Conservation (phyloP, 1,140 invertebrate species). For the Odontomachus brunneus region DNA sequence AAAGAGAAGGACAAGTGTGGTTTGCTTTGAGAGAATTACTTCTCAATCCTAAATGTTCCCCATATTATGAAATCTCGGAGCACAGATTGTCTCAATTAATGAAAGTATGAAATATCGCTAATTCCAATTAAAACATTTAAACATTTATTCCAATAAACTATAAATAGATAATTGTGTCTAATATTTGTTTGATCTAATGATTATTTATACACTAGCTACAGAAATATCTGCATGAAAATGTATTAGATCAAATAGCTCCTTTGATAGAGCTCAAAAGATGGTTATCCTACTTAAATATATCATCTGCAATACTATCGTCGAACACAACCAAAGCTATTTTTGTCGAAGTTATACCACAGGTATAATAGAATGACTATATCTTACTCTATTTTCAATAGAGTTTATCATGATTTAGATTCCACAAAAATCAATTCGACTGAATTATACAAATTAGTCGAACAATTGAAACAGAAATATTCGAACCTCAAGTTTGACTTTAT, state of each 20-base stretch:
- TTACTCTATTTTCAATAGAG: too few species aligned
- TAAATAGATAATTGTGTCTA: too few species aligned
- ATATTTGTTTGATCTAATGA: too few species aligned
- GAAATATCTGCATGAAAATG: constrained; percentile 87
- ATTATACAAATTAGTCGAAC: too few species aligned
- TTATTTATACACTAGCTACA: constrained; percentile 84
- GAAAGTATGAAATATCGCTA: constrained; percentile 82
- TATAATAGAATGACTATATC: constrained; percentile 64
- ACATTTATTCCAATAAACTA: too few species aligned
- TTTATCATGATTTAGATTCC: too few species aligned
- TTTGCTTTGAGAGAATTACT: constrained; percentile 89
- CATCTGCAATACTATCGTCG: constrained; percentile 68
- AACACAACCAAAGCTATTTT: constrained; percentile 80
- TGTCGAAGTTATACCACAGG: constrained; percentile 87
- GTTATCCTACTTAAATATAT: constrained; percentile 86
- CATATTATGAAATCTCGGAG: constrained; percentile 90
- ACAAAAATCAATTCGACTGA: too few species aligned
- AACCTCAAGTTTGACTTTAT: too few species aligned
- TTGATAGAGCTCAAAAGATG: constrained; percentile 90
- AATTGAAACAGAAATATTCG: too few species aligned
- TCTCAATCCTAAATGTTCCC: constrained; percentile 87
- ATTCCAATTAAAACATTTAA: constrained; percentile 21
- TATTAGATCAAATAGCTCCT: constrained; percentile 91
- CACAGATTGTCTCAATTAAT: constrained; percentile 88
- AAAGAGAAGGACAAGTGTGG: constrained; percentile 91